Percentiles rank a stretch among this genome's conserved stretches.
Conservation (phyloP, 2,113 vertebrate species). For the Cyrtonyx montezumae region DNA sequence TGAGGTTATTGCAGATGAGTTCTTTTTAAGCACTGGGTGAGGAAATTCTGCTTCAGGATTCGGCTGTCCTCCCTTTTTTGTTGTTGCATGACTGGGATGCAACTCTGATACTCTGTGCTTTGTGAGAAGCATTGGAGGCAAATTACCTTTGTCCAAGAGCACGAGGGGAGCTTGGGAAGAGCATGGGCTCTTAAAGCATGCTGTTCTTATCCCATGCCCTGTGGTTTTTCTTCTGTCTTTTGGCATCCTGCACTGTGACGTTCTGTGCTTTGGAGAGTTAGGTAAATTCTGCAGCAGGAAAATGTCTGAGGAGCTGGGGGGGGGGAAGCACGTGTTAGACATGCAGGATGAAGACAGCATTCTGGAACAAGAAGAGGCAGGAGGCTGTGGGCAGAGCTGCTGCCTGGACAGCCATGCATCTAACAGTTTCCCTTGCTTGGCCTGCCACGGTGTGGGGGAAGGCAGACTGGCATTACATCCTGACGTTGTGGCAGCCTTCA, state of each 20-base stretch:
- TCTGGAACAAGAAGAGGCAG: fast-evolving
- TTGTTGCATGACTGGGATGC: neutral
- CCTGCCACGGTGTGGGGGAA: slow-evolving; percentile 74
- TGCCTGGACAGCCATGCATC: slow-evolving; percentile 69
- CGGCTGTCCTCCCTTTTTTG: neutral
- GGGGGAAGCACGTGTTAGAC: fast-evolving
- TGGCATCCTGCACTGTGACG: neutral
- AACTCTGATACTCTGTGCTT: neutral
- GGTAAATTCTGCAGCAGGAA: neutral
- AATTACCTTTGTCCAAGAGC: neutral
- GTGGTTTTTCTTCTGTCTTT: neutral
- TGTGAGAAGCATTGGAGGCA: neutral
- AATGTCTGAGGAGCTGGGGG: neutral
- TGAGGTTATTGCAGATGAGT: neutral
- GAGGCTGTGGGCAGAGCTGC: neutral
- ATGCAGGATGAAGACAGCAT: fast-evolving
- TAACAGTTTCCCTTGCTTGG: slow-evolving; percentile 84
- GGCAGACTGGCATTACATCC: slow-evolving; percentile 45
- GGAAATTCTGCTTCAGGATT: neutral
- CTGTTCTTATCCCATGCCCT: neutral
- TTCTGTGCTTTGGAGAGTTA: neutral
- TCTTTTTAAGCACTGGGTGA: neutral
- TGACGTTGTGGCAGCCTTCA: slow-evolving; percentile 12
- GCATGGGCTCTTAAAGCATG: neutral
- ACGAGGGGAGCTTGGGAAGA: neutral